Conservation (phyloP, 2,888 invertebrate genomes). For the Ophion costatus region DNA sequence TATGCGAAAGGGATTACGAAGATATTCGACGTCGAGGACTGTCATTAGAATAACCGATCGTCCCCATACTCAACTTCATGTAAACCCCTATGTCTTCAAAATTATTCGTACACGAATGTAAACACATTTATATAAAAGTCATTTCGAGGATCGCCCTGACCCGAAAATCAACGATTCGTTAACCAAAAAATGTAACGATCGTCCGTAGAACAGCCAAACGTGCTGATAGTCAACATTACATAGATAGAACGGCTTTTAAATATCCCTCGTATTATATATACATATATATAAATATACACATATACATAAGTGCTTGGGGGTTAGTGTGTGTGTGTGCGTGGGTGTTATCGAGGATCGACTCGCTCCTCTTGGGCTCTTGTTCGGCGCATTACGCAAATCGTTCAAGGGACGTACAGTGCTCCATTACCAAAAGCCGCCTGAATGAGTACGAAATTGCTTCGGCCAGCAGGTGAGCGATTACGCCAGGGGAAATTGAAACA, state of each 20-base stretch:
- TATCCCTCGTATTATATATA: not conserved
- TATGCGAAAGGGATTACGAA: too few species aligned
- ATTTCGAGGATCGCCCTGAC: too few species aligned
- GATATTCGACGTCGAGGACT: too few species aligned
- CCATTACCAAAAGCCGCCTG: constrained; percentile 60
- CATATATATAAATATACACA: not conserved
- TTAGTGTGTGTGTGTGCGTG: not conserved
- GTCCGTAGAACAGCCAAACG: not conserved
- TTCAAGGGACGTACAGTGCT: constrained; percentile 50
- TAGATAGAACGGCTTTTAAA: not conserved
- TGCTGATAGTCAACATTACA: not conserved
- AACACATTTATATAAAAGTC: too few species aligned
- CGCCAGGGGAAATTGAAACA: constrained; percentile 74
- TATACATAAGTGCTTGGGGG: not conserved
- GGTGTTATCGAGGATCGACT: constrained; percentile 21
- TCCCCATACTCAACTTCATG: too few species aligned
- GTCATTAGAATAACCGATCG: too few species aligned
- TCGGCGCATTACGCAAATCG: constrained; percentile 65
- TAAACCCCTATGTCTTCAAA: too few species aligned
- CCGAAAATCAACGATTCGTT: not conserved
- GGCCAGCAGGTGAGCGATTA: constrained; percentile 65
- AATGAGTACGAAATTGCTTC: constrained; percentile 72
- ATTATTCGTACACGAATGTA: too few species aligned
- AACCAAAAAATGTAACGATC: not conserved
- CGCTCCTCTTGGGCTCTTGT: constrained; percentile 44